Evolutionary conservation across 2,797 vertebrate species (phyloP).

Genomic region (Linurgus olivaceus): DNA sequence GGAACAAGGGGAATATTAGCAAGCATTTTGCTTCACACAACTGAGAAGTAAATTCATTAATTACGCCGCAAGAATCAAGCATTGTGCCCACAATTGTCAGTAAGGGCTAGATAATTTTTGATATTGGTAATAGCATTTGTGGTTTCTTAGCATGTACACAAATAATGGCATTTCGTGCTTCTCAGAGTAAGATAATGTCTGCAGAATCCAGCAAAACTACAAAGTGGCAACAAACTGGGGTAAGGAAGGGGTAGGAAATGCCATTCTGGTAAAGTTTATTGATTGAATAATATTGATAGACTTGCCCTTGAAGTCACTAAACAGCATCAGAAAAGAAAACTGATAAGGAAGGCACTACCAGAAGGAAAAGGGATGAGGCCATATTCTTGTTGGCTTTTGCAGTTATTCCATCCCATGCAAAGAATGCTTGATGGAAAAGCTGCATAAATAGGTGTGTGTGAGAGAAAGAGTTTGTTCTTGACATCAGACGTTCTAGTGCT

Average conservation of each 20-base stretch:
- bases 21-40: background rate
- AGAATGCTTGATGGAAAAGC: background rate
- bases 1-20: background rate
- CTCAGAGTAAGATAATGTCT: background rate
- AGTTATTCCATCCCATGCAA: background rate
- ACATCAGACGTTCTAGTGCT: background rate
- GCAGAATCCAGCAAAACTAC: background rate
- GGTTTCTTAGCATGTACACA: background rate
- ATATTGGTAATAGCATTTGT: background rate
- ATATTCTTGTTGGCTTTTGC: background rate
- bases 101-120: background rate
- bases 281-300: background rate
- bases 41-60: background rate
- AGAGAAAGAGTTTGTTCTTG: background rate
- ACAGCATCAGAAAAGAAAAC: background rate
- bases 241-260: background rate
- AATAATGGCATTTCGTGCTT: background rate
- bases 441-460: background rate
- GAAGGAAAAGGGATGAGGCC: background rate
- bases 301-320: background rate
- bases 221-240: background rate
- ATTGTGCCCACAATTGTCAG: background rate
- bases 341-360: background rate
- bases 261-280: background rate
- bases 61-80: background rate